Evolutionary conservation across 2,113 vertebrate species (phyloP).

Genomic region (Mirounga angustirostris): DNA sequence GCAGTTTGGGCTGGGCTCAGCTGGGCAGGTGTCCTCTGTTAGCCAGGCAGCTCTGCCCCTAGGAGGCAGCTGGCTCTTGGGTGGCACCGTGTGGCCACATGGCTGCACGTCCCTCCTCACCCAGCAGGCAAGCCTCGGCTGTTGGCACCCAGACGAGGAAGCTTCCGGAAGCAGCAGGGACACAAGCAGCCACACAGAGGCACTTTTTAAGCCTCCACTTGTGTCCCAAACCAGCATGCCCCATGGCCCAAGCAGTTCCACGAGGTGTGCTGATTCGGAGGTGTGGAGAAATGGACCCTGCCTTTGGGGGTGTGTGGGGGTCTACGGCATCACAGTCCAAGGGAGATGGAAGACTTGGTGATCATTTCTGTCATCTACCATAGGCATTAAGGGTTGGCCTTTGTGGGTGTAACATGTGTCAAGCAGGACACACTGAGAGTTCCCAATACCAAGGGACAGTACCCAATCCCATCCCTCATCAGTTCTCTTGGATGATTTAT

Average conservation of each 20-base stretch:
- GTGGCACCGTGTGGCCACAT: rapidly evolving
- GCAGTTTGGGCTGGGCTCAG: background rate
- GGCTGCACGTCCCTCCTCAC: rapidly evolving
- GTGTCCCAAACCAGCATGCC: background rate
- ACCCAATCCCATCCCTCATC: background rate
- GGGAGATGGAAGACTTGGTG: rapidly evolving
- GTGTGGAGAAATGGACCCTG: rapidly evolving
- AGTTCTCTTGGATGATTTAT: background rate
- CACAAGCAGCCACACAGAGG: rapidly evolving
- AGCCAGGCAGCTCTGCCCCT: background rate
- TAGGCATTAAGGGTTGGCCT: background rate
- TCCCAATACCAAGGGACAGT: background rate
- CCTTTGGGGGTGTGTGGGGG: no score
- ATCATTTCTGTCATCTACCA: background rate
- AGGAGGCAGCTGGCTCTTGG: background rate
- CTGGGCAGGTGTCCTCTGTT: background rate
- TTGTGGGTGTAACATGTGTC: background rate
- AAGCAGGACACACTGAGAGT: background rate
- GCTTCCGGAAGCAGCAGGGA: rapidly evolving
- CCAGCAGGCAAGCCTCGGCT: background rate
- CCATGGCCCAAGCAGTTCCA: no score
- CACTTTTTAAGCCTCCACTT: background rate
- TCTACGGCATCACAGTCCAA: background rate
- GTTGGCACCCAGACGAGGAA: background rate
- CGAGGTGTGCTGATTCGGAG: rapidly evolving